phyloP scores from a whole-genome alignment of 1,140 invertebrate genomes.

The Leptinotarsa undecemlineata region DNA sequence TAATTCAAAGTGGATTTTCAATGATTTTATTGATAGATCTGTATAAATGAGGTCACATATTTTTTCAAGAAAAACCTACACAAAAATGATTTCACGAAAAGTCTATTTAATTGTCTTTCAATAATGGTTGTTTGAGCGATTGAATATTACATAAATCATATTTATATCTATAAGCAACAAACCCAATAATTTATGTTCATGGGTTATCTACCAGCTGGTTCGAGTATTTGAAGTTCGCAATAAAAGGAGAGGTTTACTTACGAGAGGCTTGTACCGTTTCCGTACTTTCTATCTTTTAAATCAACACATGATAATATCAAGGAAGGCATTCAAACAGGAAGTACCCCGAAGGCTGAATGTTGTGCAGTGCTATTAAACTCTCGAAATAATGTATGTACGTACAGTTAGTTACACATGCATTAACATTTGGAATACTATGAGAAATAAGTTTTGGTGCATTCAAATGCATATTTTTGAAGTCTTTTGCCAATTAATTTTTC shows the following conservation, averaged over 20 bases:
- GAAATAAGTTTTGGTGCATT: not conserved
- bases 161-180: not conserved
- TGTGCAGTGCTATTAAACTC: not conserved
- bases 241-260: slow-evolving; percentile 4
- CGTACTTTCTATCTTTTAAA: slow-evolving; percentile 3
- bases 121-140: too few species aligned
- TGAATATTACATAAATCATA: slow-evolving; percentile 1
- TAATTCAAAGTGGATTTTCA: too few species aligned
- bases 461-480: too few species aligned
- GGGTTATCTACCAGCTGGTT: not conserved
- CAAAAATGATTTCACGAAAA: too few species aligned
- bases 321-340: slow-evolving; percentile 5
- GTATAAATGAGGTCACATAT: too few species aligned
- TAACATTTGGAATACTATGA: not conserved
- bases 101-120: too few species aligned
- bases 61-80: too few species aligned
- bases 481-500: too few species aligned
- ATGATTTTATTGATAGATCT: too few species aligned
- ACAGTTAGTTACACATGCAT: slow-evolving; percentile 1
- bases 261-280: slow-evolving; percentile 2
- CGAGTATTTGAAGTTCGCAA: not conserved
- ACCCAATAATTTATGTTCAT: slow-evolving; percentile 3
- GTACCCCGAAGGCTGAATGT: not conserved
- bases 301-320: slow-evolving; percentile 3
- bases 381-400: slow-evolving; percentile 3